Percentiles rank a stretch among this genome's conserved stretches.
These are phyloP conservation scores for Carollia perspicillata DNA, from an alignment of 2,113 vertebrate species.

Conservation along the genomic window DNA sequence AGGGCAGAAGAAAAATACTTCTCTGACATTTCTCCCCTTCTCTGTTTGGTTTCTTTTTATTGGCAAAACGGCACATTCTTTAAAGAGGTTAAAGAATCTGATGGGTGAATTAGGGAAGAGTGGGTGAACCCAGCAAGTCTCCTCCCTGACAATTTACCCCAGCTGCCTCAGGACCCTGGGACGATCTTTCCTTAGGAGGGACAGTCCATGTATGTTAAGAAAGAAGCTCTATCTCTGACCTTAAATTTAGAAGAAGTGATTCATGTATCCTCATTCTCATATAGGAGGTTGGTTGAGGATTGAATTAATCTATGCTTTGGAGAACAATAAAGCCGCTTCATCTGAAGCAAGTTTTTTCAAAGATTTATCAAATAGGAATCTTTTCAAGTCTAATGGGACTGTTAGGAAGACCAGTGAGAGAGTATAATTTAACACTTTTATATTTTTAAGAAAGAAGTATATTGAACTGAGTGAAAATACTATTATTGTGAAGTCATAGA, in stretches of 20 bases:
- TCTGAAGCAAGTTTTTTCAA: background rate
- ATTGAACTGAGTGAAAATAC: conserved; percentile 22
- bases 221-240: background rate
- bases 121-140: background rate
- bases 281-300: background rate
- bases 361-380: conserved; percentile 28
- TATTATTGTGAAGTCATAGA: conserved; percentile 35
- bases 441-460: background rate
- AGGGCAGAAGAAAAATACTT: background rate
- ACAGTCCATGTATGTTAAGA: background rate
- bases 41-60: background rate
- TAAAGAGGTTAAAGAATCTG: background rate
- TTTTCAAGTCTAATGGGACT: background rate
- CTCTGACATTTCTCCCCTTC: background rate
- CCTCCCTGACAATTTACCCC: background rate
- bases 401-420: background rate
- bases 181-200: background rate
- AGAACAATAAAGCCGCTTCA: background rate
- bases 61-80: background rate
- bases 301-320: background rate
- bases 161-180: too few relatives aligned
- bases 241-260: background rate
- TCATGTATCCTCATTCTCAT: background rate
- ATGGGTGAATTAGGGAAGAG: background rate
- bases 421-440: background rate